phyloP scores from a whole-genome alignment of 2,888 invertebrate genomes.

The Phengaris arion region DNA sequence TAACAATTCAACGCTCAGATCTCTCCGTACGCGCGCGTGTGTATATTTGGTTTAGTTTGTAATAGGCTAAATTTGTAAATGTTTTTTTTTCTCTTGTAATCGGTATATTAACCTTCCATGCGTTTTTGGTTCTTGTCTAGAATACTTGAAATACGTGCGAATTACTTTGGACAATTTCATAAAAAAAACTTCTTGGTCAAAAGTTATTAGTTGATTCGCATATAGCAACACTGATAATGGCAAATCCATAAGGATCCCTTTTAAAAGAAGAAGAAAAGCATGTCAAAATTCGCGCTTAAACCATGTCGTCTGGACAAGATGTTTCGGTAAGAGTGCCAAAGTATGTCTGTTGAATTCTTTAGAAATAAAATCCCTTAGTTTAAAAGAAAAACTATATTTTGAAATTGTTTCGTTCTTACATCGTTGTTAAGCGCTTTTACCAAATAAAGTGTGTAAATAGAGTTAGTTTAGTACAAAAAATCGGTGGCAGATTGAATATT shows the following conservation, averaged over 20 bases:
- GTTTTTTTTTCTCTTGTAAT: constrained; percentile 38
- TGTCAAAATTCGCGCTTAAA: not conserved
- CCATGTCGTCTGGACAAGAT: not conserved
- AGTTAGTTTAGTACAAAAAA: constrained; percentile 73
- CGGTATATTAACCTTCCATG: constrained; percentile 33
- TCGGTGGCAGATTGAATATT: constrained; percentile 60
- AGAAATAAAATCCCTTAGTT: constrained; percentile 24
- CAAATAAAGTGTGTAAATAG: constrained; percentile 74
- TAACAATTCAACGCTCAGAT: constrained; percentile 47
- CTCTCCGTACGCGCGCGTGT: constrained; percentile 51
- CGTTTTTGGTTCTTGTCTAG: constrained; percentile 37
- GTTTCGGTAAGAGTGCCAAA: constrained; percentile 57
- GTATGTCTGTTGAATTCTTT: constrained; percentile 47
- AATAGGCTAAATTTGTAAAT: constrained; percentile 75
- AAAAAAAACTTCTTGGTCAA: not conserved
- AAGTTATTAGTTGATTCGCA: not conserved
- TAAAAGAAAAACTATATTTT: constrained; percentile 29
- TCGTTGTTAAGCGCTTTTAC: constrained; percentile 64
- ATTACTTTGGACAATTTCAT: not conserved
- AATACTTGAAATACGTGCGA: not conserved
- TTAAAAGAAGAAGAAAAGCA: not conserved
- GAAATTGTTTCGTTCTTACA: constrained; percentile 38
- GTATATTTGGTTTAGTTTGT: constrained; percentile 66
- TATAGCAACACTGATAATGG: not conserved
- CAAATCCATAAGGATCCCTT: not conserved